These are phyloP conservation scores for Portunus trituberculatus DNA, from an alignment of 1,140 invertebrate species.

Conservation along the genomic window DNA sequence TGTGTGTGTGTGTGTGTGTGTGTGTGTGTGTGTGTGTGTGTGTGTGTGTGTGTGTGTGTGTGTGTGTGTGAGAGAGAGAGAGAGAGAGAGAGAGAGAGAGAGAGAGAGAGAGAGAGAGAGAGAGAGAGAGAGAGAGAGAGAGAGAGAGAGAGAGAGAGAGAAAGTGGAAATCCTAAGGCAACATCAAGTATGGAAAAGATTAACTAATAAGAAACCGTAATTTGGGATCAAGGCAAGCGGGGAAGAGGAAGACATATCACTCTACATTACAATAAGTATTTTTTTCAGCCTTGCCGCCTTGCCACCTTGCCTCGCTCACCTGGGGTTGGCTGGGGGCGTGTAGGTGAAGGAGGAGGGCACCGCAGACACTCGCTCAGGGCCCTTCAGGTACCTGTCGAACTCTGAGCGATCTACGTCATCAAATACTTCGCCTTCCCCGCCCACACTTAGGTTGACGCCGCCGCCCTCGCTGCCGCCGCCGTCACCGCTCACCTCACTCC, in stretches of 20 bases:
- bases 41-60: too few relatives aligned
- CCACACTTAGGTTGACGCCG: slow-evolving; percentile 49
- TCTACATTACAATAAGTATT: too few relatives aligned
- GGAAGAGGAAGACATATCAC: too few relatives aligned
- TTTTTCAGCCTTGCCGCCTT: background rate
- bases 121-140: background rate
- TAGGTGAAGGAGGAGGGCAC: slow-evolving; percentile 62
- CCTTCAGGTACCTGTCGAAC: slow-evolving; percentile 78
- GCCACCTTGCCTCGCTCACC: slow-evolving; percentile 37
- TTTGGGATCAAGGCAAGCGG: too few relatives aligned
- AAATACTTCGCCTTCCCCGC: slow-evolving; percentile 75
- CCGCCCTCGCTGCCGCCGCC: slow-evolving; percentile 6
- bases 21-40: too few relatives aligned
- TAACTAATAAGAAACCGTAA: too few relatives aligned
- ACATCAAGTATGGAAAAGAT: too few relatives aligned
- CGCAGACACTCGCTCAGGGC: slow-evolving; percentile 65
- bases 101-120: too few relatives aligned
- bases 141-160: background rate
- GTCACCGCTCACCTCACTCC: slow-evolving; percentile 63
- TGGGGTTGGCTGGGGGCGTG: slow-evolving; percentile 67
- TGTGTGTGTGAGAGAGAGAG: too few relatives aligned
- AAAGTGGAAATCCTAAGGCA: too few relatives aligned
- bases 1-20: too few relatives aligned
- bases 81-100: too few relatives aligned
- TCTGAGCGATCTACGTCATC: slow-evolving; percentile 78